These are phyloP conservation scores for Crocodylus rhombifer DNA, from an alignment of 2,797 vertebrate species.

Conservation along the genomic window DNA sequence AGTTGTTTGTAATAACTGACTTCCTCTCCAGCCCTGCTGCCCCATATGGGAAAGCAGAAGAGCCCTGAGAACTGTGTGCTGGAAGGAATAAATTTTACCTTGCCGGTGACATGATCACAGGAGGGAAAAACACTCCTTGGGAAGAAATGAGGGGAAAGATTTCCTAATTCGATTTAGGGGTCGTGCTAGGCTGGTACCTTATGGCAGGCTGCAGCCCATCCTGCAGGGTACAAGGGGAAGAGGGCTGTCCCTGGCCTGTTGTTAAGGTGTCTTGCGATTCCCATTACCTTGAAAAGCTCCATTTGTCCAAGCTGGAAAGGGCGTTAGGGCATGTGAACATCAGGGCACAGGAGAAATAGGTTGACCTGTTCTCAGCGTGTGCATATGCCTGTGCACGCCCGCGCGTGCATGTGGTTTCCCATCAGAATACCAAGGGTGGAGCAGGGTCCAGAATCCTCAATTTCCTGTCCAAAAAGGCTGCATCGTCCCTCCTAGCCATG, in stretches of 20 bases:
- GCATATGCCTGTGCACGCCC: neutral
- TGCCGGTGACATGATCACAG: neutral
- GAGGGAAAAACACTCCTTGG: neutral
- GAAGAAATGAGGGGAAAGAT: neutral
- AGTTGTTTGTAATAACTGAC: slow-evolving; percentile 81
- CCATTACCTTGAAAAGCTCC: slow-evolving; percentile 54
- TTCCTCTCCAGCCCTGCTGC: slow-evolving; percentile 70
- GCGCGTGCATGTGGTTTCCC: neutral
- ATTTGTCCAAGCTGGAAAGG: slow-evolving; percentile 29
- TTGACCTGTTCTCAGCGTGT: too few species aligned
- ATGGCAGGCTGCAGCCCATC: neutral
- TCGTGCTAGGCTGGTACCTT: rapidly evolving
- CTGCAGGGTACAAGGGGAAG: neutral
- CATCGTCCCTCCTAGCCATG: neutral
- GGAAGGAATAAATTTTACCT: neutral
- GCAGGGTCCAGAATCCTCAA: too few species aligned
- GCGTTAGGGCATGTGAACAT: neutral
- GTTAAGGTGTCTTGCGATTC: neutral
- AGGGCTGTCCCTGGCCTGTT: neutral
- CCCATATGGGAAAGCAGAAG: slow-evolving; percentile 63
- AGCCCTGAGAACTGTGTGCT: slow-evolving; percentile 35
- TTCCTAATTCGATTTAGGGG: neutral
- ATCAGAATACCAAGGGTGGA: neutral
- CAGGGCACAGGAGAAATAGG: neutral
- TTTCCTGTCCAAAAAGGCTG: neutral